Base-by-base conservation (phyloP, 2,797 vertebrate genomes). In the Gobionotothen gibberifrons region DNA sequence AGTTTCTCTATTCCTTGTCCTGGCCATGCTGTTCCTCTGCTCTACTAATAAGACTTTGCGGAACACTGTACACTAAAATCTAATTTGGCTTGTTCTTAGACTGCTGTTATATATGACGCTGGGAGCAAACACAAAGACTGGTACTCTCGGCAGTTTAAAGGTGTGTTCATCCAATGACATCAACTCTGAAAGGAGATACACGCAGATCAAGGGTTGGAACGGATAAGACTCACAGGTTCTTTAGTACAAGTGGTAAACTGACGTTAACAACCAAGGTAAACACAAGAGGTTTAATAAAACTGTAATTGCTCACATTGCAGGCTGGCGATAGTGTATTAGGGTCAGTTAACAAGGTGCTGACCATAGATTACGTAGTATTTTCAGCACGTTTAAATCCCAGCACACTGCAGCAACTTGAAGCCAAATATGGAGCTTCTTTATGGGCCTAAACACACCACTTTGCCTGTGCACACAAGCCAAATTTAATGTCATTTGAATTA, bases 291-390 rank as follows among this genome's bases (percentile, higher is more conserved):
- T 3, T 32, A 16, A 44, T 49, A 52, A 61, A 78, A 75, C 36
- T 51, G 22, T 26, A 17, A 52, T 22, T 9, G 13, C 40, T 79
- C 67, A 76, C 69, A 55, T 59, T 69, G 48, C 5, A 26, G 46
- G 32, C 15, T 39, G 39, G 52, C 6, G 3, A 17, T 4, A 22
- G 63, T 64, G 42, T 69, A 61, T 55, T 59, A 44, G 56, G 51
- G 76, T 79, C 74, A 74, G 52, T 9, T 67, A 72, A 76, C 64
- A 43, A 69, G 68, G 54, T 36, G 56, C 62, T 29, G 54, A 69
- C 44, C 72, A 58, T 36, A 36, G 32, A 36, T 36, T 36, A 36
- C 7, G 7, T 8, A 36, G 78, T 53, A 72, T 54, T 44, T 74
- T 67, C 56, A 54, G 57, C 21, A 26, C 12, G 32, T 32, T 69